Conservation (phyloP, 2,113 vertebrate genomes). For the Chlorodrepanis virens region DNA sequence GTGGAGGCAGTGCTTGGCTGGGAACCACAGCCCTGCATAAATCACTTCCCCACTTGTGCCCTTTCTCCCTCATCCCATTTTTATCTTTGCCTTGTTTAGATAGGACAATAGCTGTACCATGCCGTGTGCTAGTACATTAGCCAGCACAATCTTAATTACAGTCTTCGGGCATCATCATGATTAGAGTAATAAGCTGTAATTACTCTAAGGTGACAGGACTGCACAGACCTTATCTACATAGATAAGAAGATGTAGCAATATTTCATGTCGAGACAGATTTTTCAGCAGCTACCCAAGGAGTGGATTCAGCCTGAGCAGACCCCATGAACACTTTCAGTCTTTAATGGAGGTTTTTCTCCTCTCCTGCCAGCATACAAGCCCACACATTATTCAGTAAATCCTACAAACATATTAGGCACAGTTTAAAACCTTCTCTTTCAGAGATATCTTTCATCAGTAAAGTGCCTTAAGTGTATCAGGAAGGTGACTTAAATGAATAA, state of each 20-base stretch:
- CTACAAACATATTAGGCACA: conserved; percentile 53
- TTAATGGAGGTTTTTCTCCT: conserved; percentile 10
- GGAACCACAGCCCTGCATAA: background rate
- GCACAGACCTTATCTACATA: conserved; percentile 26
- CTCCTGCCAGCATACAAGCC: conserved; percentile 24
- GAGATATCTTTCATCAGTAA: conserved; percentile 49
- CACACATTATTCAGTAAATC: conserved; percentile 62
- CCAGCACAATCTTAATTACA: conserved; percentile 64
- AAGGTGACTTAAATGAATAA: conserved; percentile 67
- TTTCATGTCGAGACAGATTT: conserved; percentile 44
- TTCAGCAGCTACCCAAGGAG: conserved; percentile 32
- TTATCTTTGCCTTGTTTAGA: conserved; percentile 40
- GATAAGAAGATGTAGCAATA: conserved; percentile 45
- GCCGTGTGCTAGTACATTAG: conserved; percentile 23
- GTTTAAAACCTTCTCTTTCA: conserved; percentile 60
- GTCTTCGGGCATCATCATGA: conserved; percentile 58
- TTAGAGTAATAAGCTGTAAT: conserved; percentile 67
- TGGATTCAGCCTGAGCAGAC: background rate
- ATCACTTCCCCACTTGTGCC: conserved; percentile 4
- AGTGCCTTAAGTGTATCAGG: conserved; percentile 55
- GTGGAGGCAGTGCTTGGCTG: background rate
- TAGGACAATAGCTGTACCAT: conserved; percentile 30
- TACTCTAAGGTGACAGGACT: conserved; percentile 56
- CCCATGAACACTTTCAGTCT: background rate
- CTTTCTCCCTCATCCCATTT: conserved; percentile 1